Evolutionary conservation across 37 sponge, comb jelly and placozoan species (phyloP), one percentile per base, ranked within the genome.

Genomic region (Beroe ovata): DNA sequence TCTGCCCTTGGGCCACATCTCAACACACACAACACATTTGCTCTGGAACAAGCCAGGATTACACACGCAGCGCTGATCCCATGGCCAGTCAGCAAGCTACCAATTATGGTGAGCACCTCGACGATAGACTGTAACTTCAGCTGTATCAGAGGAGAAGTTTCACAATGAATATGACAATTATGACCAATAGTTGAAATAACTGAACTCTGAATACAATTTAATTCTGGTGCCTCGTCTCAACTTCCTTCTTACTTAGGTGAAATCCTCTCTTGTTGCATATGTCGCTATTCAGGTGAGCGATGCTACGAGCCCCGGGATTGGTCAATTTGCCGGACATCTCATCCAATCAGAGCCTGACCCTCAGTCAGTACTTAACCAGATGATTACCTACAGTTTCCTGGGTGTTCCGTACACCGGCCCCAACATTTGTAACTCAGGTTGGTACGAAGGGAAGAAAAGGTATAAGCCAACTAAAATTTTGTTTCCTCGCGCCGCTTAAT

Each of bases 261-360:
- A n/a, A n/a, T n/a, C n/a, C n/a, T n/a, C n/a, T n/a, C n/a, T n/a
- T n/a, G n/a, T n/a, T 23, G 21, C 25, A 63, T n/a, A 63, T 22
- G 25, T 6, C 8, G 21, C 36, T 71, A 25, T 40, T 16, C 41
- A 77, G 84, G 84, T 77, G n/a, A 77, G 84, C 29, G 84, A 77
- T 40, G 84, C 47, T 16, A 77, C 84, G 1, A 77, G 84, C 41
- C 84, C 84, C 0, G 84, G 84, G 18, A 77, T 77, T 40, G 84
- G 84, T 3, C 8, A 1, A 14, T 37, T n/a, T 23, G 84, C 84
- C n/a, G 84, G 84, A 26, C 84, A 77, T 41, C 33, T 77, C 47
- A 30, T 32, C 84, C 36, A 77, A 32, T 40, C 84, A 22, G 41
- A 11, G 8, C 1, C 28, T 36, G 54, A 77, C 47, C 84, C n/a